Percentiles rank a stretch among this genome's conserved stretches.
phyloP scores from a whole-genome alignment of 2,888 invertebrate species.

The Congeria kusceri region DNA sequence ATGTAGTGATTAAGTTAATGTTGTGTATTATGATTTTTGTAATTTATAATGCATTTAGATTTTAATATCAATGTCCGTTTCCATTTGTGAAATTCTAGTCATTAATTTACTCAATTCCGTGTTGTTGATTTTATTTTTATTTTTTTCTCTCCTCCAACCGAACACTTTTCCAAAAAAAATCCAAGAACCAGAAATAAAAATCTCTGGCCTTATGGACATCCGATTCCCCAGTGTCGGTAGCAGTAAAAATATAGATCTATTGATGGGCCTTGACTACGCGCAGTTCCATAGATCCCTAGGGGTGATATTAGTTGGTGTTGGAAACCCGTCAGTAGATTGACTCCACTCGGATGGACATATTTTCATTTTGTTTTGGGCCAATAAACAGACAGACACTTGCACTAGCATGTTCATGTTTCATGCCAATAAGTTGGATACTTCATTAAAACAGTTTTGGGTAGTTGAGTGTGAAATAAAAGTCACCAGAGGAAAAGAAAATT shows the following conservation, averaged over 20 bases:
- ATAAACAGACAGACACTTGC: background rate
- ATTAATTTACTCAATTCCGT: too few relatives aligned
- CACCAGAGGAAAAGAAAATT: background rate
- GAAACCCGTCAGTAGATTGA: slow-evolving; percentile 48
- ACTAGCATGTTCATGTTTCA: slow-evolving; percentile 14
- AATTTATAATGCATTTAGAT: too few relatives aligned
- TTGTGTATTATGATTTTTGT: too few relatives aligned
- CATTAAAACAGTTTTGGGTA: slow-evolving; percentile 44
- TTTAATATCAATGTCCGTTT: too few relatives aligned
- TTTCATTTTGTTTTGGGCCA: too few relatives aligned
- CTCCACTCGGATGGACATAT: slow-evolving; percentile 58
- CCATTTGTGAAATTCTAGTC: too few relatives aligned
- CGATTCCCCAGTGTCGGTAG: slow-evolving; percentile 20
- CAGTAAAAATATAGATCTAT: slow-evolving; percentile 19
- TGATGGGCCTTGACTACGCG: slow-evolving; percentile 55
- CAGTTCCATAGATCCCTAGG: slow-evolving; percentile 32
- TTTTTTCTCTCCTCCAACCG: too few relatives aligned
- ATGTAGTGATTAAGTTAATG: too few relatives aligned
- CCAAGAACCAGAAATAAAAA: slow-evolving; percentile 24
- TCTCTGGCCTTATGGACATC: slow-evolving; percentile 34
- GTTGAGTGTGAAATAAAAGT: slow-evolving; percentile 16
- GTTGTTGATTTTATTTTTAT: too few relatives aligned
- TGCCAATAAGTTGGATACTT: slow-evolving; percentile 8
- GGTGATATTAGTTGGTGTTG: slow-evolving; percentile 45
- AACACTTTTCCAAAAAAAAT: slow-evolving; percentile 15